A percentile compares a stretch with the other conserved stretches of the same genome.
Evolutionary conservation across 2,113 vertebrate species (phyloP).

Genomic region (Pongo abelii): DNA sequence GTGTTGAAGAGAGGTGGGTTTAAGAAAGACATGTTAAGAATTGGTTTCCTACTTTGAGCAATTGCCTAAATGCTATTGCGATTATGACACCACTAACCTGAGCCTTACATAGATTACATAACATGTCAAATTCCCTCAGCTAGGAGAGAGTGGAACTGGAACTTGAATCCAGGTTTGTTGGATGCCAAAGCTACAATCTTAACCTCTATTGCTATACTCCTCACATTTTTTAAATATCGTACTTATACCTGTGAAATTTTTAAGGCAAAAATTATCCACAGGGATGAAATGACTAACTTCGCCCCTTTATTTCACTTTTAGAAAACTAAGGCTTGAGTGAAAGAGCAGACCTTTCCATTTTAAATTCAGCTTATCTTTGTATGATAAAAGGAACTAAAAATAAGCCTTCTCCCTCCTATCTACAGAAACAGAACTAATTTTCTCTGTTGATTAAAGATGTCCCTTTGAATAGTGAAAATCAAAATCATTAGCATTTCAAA

Average conservation of each 20-base stretch:
- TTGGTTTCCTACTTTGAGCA: neutral
- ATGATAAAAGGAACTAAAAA: neutral
- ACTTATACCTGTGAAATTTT: neutral
- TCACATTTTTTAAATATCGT: neutral
- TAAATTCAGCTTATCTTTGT: neutral
- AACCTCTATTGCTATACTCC: neutral
- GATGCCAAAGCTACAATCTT: neutral
- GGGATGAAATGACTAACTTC: neutral
- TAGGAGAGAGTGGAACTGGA: neutral
- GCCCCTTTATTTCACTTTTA: neutral
- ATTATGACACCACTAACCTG: neutral
- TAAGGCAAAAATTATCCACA: neutral
- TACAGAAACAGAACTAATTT: conserved; percentile 9
- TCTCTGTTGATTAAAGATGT: conserved; percentile 24
- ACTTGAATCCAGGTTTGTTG: neutral
- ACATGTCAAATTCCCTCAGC: neutral
- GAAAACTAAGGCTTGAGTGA: neutral
- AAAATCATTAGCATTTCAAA: conserved; percentile 57
- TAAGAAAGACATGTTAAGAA: neutral
- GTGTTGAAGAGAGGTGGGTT: neutral
- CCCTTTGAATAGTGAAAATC: conserved; percentile 40
- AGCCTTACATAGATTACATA: neutral
- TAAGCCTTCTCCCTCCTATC: neutral
- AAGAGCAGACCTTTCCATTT: neutral
- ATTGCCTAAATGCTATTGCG: neutral